phyloP scores from a whole-genome alignment of 2,797 vertebrate species.

The Darevskia mixta region DNA sequence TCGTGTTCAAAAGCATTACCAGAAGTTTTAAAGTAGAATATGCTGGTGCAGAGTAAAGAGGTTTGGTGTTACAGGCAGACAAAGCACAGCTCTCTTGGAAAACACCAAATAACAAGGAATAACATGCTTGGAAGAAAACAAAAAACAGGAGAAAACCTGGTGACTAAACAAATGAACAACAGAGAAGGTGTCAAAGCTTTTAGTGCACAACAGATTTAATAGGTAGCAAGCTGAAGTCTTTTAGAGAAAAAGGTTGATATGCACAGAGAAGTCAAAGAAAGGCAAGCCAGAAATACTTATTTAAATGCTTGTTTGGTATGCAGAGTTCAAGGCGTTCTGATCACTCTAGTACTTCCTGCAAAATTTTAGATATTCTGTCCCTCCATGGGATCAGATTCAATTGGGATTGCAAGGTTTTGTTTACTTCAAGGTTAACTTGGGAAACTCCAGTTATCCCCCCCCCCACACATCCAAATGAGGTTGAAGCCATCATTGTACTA shows the following conservation, averaged over 20 bases:
- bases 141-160: background rate
- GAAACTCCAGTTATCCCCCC: background rate
- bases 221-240: background rate
- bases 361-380: background rate
- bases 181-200: background rate
- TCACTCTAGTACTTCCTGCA: background rate
- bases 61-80: background rate
- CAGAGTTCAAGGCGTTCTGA: background rate
- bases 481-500: no score
- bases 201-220: background rate
- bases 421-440: background rate
- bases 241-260: background rate
- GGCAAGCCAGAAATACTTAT: background rate
- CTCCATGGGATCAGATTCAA: background rate
- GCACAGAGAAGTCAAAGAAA: background rate
- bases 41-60: background rate
- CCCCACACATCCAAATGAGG: no score
- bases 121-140: background rate
- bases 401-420: background rate
- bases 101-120: background rate
- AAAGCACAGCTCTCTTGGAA: background rate
- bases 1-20: slow-evolving; percentile 9
- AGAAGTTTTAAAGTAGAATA: slow-evolving; percentile 5
- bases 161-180: background rate
- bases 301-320: background rate